Evolutionary conservation across 2,113 vertebrate genomes (phyloP).

Genomic region (Macrotus californicus): DNA sequence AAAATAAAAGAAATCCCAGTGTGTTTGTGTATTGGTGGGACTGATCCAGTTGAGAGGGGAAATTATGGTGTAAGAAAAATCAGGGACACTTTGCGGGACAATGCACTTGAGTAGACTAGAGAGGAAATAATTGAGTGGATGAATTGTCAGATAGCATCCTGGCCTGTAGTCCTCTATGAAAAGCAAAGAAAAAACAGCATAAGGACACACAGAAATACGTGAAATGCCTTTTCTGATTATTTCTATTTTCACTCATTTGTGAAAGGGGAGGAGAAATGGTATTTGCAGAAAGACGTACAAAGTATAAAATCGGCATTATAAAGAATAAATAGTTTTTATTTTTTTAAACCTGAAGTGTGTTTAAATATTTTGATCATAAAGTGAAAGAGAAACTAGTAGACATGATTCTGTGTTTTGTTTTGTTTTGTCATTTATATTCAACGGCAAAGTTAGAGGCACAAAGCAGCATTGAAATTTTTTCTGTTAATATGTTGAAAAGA

Average conservation of each 20-base stretch:
- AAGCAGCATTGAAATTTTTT: constrained; percentile 3
- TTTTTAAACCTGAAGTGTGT: background rate
- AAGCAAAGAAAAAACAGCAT: background rate
- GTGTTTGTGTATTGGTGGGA: background rate
- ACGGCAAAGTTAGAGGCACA: background rate
- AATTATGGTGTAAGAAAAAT: background rate
- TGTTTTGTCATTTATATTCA: background rate
- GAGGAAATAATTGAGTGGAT: background rate
- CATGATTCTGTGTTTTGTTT: background rate
- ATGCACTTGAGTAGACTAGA: background rate
- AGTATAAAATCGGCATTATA: background rate
- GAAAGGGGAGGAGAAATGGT: background rate
- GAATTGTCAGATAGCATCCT: background rate
- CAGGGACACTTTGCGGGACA: background rate
- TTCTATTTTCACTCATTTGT: background rate
- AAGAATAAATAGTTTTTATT: background rate
- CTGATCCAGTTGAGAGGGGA: background rate
- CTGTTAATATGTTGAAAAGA: constrained; percentile 14
- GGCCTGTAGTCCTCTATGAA: background rate
- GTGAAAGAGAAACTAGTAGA: background rate
- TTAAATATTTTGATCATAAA: background rate
- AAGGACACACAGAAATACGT: background rate
- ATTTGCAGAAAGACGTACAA: background rate
- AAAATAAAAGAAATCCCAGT: background rate
- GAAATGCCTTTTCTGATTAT: background rate